Evolutionary conservation across 2,113 vertebrate species (phyloP).

Genomic region (Mirounga angustirostris): DNA sequence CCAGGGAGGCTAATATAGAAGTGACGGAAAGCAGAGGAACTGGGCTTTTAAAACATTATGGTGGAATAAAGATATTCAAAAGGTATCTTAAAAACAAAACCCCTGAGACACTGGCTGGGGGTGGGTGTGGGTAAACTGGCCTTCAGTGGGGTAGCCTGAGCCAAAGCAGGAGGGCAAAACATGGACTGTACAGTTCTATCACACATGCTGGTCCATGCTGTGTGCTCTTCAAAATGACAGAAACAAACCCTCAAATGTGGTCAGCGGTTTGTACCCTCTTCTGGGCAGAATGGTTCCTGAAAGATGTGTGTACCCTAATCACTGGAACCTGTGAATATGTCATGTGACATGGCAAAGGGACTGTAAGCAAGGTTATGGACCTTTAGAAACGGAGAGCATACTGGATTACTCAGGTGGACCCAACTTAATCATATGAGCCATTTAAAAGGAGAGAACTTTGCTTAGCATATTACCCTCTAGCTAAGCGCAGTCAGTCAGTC

Average conservation of each 20-base stretch:
- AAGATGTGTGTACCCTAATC: background rate
- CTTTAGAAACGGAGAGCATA: background rate
- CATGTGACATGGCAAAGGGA: background rate
- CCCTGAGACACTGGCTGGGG: background rate
- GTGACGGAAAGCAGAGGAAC: background rate
- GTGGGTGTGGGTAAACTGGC: accelerated
- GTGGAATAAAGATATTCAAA: background rate
- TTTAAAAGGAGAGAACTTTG: background rate
- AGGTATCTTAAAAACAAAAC: background rate
- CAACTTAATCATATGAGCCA: background rate
- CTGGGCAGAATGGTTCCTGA: background rate
- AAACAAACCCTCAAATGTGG: background rate
- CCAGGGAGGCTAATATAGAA: background rate
- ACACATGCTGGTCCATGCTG: background rate
- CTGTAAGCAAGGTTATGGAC: background rate
- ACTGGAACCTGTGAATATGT: background rate
- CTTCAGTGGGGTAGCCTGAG: accelerated
- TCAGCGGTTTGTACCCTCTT: background rate
- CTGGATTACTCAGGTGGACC: background rate
- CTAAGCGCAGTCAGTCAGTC: background rate
- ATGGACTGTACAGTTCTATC: background rate
- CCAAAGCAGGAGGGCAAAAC: background rate
- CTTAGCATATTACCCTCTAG: background rate
- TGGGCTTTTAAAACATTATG: background rate
- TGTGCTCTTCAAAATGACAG: background rate